Conservation (phyloP, 2,888 invertebrate species). For the Enchytraeus crypticus region DNA sequence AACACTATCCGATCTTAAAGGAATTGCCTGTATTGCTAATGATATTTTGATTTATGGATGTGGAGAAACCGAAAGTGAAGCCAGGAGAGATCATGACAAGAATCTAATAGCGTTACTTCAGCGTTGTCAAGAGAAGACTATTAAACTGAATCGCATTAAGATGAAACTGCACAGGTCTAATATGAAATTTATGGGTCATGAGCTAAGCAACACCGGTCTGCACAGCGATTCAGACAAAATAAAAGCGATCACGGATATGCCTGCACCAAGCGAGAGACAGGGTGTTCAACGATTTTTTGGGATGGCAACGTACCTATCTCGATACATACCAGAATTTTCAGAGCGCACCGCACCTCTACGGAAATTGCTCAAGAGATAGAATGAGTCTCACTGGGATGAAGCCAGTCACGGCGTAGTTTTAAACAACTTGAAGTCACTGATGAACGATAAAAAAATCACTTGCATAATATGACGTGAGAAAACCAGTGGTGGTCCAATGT, state of each 20-base stretch:
- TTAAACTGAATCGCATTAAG: neutral
- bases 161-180: neutral
- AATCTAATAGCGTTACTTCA: neutral
- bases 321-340: neutral
- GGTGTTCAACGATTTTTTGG: slow-evolving; percentile 1
- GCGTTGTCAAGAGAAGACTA: neutral
- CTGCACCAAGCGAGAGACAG: neutral
- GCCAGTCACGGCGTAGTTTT: slow-evolving; percentile 1
- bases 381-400: no score
- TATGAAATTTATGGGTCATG: neutral
- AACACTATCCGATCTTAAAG: neutral
- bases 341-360: neutral
- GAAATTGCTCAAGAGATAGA: neutral
- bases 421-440: neutral
- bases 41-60: neutral
- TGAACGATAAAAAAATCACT: slow-evolving; percentile 2
- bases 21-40: neutral
- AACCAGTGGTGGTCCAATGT: neutral
- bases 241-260: neutral
- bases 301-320: neutral
- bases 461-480: slow-evolving; percentile 1
- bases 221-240: neutral
- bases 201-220: neutral
- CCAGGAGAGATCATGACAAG: neutral
- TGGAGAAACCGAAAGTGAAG: neutral